Conservation (phyloP, 1,140 invertebrate species). For the Panulirus ornatus region DNA sequence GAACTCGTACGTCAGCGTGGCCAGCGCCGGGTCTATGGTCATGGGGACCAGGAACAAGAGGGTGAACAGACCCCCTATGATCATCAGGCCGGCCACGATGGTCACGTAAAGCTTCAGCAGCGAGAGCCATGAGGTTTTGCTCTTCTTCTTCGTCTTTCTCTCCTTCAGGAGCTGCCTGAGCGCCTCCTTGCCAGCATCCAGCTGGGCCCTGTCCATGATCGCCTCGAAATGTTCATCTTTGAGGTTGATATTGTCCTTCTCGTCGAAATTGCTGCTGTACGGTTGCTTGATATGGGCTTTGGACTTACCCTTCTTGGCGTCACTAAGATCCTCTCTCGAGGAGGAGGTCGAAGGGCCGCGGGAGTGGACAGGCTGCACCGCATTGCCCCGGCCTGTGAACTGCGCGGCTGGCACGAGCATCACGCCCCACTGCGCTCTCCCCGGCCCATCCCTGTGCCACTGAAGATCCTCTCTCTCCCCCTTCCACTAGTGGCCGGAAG, state of each 20-base stretch:
- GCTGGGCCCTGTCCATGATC: constrained; percentile 8
- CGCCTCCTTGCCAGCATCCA: constrained; percentile 69
- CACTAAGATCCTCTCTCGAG: constrained; percentile 1
- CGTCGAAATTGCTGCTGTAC: neutral
- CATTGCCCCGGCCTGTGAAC: constrained; percentile 2
- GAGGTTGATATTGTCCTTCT: neutral
- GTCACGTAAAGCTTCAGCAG: constrained; percentile 79
- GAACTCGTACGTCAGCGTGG: constrained; percentile 91
- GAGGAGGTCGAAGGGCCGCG: neutral
- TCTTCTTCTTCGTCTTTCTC: constrained; percentile 61
- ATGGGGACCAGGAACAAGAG: constrained; percentile 94
- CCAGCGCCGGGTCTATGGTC: constrained; percentile 92
- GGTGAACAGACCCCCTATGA: constrained; percentile 90
- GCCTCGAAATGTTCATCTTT: neutral
- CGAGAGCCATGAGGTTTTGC: constrained; percentile 44
- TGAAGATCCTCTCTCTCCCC: neutral
- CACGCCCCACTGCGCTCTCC: constrained; percentile 5
- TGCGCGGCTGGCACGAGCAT: constrained; percentile 39
- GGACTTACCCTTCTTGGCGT: neutral
- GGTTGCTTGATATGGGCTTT: too few species aligned
- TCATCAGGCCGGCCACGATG: constrained; percentile 92
- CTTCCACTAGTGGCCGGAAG: neutral
- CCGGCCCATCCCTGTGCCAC: too few species aligned
- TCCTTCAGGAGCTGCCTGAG: constrained; percentile 72
- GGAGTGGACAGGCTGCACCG: neutral